phyloP scores from a whole-genome alignment of 2,797 vertebrate species.

The Hemitrygon akajei region DNA sequence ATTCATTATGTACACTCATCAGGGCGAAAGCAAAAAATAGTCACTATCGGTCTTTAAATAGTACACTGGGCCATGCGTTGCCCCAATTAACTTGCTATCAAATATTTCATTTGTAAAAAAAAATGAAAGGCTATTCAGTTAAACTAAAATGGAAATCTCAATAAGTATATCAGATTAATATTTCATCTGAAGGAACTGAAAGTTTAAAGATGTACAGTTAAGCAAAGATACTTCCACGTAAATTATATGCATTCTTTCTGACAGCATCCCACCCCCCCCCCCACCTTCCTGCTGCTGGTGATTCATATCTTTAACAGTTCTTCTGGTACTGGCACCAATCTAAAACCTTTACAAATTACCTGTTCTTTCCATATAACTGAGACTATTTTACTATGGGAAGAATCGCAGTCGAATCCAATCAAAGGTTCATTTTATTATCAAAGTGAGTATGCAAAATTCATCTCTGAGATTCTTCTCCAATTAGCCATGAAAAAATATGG shows the following conservation, averaged over 20 bases:
- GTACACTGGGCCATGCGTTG: constrained; percentile 1
- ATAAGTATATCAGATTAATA: too few relatives aligned
- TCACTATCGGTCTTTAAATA: constrained; percentile 8
- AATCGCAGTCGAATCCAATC: neutral
- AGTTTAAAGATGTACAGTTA: neutral
- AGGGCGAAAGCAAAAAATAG: constrained; percentile 20
- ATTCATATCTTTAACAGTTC: neutral
- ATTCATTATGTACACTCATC: neutral
- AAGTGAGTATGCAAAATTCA: too few relatives aligned
- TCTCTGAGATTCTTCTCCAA: too few relatives aligned
- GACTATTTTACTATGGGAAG: neutral
- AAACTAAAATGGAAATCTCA: neutral
- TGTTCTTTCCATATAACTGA: neutral
- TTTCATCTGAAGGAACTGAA: too few relatives aligned
- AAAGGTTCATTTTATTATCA: too few relatives aligned
- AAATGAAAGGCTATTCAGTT: neutral
- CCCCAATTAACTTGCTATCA: constrained; percentile 9
- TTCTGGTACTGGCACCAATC: neutral
- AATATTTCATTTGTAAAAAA: neutral
- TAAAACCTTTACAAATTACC: neutral
- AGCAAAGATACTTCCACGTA: neutral
- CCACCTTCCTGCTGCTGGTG: neutral
- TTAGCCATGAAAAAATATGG: too few relatives aligned
- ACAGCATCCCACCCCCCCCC: neutral
- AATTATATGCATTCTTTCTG: neutral